Evolutionary conservation across 2,113 vertebrate species (phyloP), one percentile per base, ranked within the genome.

Genomic region (Mormyrus iriodes): DNA sequence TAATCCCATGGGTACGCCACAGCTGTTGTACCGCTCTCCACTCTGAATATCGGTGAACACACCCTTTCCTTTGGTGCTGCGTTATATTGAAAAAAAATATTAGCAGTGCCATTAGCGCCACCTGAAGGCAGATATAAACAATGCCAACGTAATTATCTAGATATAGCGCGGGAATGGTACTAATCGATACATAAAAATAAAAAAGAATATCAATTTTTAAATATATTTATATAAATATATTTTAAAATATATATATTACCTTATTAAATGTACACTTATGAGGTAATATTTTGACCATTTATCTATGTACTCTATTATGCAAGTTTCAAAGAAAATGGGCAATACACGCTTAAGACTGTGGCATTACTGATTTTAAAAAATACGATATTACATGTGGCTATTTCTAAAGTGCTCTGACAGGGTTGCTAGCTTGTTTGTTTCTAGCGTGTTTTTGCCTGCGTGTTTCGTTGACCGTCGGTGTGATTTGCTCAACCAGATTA

Each of bases 31-130:
- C 69, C 85, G 13, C 39, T 76, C 53, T 48, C 1, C 31, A 58
- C 55, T 19, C 73, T 87, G 15, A 86, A 86, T 53, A 86, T 65
- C n/a, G 6, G 21, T 49, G 90, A 89, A 91, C 91, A 92, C 90
- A 86, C 92, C 90, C 91, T 91, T 89, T 90, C 85, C 31, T 82
- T 52, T 1, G 2, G 3, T 85, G 19, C 55, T 76, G 69, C 35
- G 4, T 76, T 17, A 35, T 39, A 19, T 53, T 53, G 52, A 53
- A 31, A 13, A 48, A 17, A 27, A 24, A 65, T 12, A 55, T 73
- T 5, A 82, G 13, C 4, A 76, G 21, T 73, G 24, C 19, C 58
- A 69, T 48, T 49, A 21, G 84, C 88, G 90, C 87, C 69, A 87
- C 86, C 92, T 91, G 55, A 84, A 90, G 91, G 87, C 82, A n/a